Conservation (phyloP, 2,797 vertebrate genomes). For the Gephyroberyx darwinii region DNA sequence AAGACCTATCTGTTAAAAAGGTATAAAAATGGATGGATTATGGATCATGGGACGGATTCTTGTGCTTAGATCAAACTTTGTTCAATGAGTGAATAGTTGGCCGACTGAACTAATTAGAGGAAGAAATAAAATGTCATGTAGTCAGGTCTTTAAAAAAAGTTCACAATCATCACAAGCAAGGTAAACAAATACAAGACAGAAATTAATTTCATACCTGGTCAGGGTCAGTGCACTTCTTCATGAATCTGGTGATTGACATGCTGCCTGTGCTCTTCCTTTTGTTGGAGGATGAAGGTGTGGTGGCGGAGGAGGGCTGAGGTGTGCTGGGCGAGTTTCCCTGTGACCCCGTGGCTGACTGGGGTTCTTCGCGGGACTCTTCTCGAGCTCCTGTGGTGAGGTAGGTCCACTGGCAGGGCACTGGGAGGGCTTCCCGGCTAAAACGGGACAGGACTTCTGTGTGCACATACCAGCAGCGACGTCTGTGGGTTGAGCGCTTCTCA, state of each 20-base stretch:
- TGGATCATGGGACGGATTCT: not conserved
- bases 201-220: slow-evolving; percentile 83
- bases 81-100: not conserved
- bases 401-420: slow-evolving; percentile 94
- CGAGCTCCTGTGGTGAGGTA: slow-evolving; percentile 88
- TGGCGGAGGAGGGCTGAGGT: slow-evolving; percentile 72
- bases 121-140: not conserved
- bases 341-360: slow-evolving; percentile 51
- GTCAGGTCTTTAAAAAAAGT: not conserved
- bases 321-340: slow-evolving; percentile 80
- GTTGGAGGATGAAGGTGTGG: slow-evolving; percentile 65
- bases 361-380: slow-evolving; percentile 88
- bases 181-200: no score
- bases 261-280: slow-evolving; percentile 89
- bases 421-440: slow-evolving; percentile 86
- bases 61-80: not conserved
- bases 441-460: slow-evolving; percentile 87
- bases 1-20: not conserved
- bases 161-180: no score
- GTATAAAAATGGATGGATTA: not conserved
- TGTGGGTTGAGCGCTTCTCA: slow-evolving; percentile 88
- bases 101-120: not conserved
- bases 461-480: slow-evolving; percentile 94
- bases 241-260: slow-evolving; percentile 97
- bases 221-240: slow-evolving; percentile 86